Conservation (phyloP, 92 coral and sea anemone species). For the Plumapathes pennacea region DNA sequence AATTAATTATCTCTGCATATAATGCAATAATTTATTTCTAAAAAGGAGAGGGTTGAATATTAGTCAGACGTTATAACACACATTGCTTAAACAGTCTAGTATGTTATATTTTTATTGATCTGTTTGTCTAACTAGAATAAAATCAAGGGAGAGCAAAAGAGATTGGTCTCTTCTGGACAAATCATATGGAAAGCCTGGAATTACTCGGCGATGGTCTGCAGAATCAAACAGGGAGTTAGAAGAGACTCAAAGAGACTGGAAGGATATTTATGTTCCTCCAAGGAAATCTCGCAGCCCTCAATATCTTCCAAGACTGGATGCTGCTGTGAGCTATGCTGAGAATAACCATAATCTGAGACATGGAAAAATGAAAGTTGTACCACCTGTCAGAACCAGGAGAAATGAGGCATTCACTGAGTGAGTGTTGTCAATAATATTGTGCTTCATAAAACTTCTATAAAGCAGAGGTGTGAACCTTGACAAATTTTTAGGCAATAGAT, state of each 20-base stretch:
- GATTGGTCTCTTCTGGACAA: conserved; percentile 27
- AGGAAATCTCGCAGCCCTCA: conserved; percentile 30
- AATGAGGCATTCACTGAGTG: conserved; percentile 34
- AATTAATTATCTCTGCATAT: no score
- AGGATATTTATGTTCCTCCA: conserved; percentile 8
- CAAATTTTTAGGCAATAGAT: no score
- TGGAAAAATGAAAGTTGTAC: conserved; percentile 38
- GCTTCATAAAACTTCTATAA: no score
- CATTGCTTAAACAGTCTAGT: no score
- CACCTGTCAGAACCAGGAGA: conserved; percentile 27
- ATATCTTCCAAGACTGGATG: conserved; percentile 52
- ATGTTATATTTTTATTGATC: no score
- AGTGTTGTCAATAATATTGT: no score
- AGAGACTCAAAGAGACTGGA: not conserved
- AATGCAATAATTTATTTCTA: no score
- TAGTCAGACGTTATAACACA: no score
- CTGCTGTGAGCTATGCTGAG: conserved; percentile 38
- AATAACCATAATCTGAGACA: conserved; percentile 34
- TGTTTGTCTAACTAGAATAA: conserved; percentile 36
- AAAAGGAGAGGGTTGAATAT: no score
- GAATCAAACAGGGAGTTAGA: conserved; percentile 36
- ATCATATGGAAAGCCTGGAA: conserved; percentile 5
- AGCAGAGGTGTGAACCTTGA: no score
- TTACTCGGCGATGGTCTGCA: conserved; percentile 58
- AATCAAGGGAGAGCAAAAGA: conserved; percentile 32